Evolutionary conservation across 2,797 vertebrate species (phyloP), one percentile per base, ranked within the genome.

Genomic region (Limosa lapponica): DNA sequence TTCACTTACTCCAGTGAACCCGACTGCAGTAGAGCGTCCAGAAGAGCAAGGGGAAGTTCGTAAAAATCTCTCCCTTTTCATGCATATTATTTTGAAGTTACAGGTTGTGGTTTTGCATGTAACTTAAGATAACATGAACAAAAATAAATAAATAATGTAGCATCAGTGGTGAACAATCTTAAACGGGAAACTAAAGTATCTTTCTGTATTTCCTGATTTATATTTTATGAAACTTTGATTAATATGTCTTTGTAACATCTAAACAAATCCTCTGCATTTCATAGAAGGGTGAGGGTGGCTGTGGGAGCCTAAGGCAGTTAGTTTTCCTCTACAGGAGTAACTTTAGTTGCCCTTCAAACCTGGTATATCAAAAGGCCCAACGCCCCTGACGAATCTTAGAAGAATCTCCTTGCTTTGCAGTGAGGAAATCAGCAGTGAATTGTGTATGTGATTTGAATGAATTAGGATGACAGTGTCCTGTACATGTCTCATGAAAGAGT

Each of bases 241-340:
- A 91, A 52, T 74, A 51, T 28, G n/a, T 70, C 66, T 90, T 74
- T 52, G 37, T 27, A 67, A 52, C 34, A 37, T 34, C 19, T 66
- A 62, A 84, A 73, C 28, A 81, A 81, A 34, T 59, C 73, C 19
- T 49, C 24, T 43, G 8, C 16, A 7, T 54, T 66, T 90, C 69
- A 51, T 19, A 39, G 57, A 41, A 65, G 61, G 49, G 8, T 6
- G 8, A 82, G 69, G 69, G 59, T 75, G 87, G 52, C 64, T 88
- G 70, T 90, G 62, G 66, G 80, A 93, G 86, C 23, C 11, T 66
- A 67, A 87, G 77, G 73, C 43, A 91, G 89, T 94, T 85, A 30
- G 44, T 95, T 97, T 88, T 74, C 48, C 51, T 55, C n/a, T 30
- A 10, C 36, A 90, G 41, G 43, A 81, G 62, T 36, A 46, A 41